Evolutionary conservation across 2,113 vertebrate genomes (phyloP).

Genomic region (Gobio gobio): DNA sequence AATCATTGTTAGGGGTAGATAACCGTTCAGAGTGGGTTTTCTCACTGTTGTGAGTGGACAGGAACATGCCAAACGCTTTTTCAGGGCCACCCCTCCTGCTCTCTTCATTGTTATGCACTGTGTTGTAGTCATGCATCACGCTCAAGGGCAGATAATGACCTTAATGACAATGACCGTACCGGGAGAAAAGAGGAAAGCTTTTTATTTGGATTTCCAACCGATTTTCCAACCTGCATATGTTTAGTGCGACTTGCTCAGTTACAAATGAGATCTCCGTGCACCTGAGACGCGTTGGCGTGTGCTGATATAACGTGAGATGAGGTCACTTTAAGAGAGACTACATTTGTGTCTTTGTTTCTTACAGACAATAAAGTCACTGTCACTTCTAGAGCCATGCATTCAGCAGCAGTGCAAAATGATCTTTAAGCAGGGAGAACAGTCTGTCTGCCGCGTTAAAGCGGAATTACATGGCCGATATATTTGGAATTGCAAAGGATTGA

Average conservation of each 20-base stretch:
- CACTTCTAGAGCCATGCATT: slow-evolving; percentile 6
- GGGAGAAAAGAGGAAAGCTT: slow-evolving; percentile 28
- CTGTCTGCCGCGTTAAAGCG: slow-evolving; percentile 33
- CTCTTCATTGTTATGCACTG: slow-evolving; percentile 44
- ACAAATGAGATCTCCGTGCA: slow-evolving; percentile 6
- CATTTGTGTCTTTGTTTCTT: background rate
- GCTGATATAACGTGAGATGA: background rate
- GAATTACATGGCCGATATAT: slow-evolving; percentile 59
- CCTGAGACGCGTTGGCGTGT: background rate
- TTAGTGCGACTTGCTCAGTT: slow-evolving; percentile 30
- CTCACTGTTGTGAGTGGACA: slow-evolving; percentile 7
- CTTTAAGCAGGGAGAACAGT: background rate
- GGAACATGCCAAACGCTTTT: slow-evolving; percentile 36
- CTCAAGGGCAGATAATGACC: slow-evolving; percentile 60
- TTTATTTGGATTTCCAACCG: slow-evolving; percentile 40
- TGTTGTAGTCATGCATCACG: slow-evolving; percentile 50
- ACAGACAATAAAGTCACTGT: slow-evolving; percentile 19
- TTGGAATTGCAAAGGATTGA: slow-evolving; percentile 62
- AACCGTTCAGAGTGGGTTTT: slow-evolving; percentile 16
- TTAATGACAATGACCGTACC: slow-evolving; percentile 51
- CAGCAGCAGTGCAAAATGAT: slow-evolving; percentile 18
- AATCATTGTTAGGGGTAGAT: slow-evolving; percentile 19
- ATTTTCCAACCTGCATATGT: slow-evolving; percentile 33
- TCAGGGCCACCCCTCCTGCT: slow-evolving; percentile 37
- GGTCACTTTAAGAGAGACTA: background rate